A percentile compares a stretch with the other conserved stretches of the same genome.
phyloP scores from a whole-genome alignment of 2,113 vertebrate genomes.

The Centropristis striata region DNA sequence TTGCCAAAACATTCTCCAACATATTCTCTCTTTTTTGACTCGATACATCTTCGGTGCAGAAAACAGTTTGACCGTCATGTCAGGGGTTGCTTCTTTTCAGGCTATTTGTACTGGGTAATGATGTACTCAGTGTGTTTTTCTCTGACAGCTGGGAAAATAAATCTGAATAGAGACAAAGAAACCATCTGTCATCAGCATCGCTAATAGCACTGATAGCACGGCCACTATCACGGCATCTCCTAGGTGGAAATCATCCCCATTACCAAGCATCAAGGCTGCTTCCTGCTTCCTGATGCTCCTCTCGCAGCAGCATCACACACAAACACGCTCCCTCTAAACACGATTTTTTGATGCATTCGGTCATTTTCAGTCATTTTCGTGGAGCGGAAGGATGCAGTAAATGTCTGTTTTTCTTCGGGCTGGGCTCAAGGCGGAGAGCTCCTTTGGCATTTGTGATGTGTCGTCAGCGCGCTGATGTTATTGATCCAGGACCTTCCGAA shows the following conservation, averaged over 20 bases:
- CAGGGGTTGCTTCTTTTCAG: conserved; percentile 59
- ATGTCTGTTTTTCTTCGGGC: conserved; percentile 66
- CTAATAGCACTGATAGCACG: conserved; percentile 79
- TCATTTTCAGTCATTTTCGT: conserved; percentile 45
- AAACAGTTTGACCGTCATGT: conserved; percentile 63
- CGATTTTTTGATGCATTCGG: conserved; percentile 41
- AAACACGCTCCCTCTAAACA: conserved; percentile 41
- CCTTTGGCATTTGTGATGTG: conserved; percentile 85
- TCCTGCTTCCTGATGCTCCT: conserved; percentile 80
- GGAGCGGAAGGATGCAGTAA: conserved; percentile 27
- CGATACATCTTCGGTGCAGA: conserved; percentile 30
- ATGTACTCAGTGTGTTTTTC: conserved; percentile 64
- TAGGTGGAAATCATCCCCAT: conserved; percentile 83
- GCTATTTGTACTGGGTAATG: conserved; percentile 66
- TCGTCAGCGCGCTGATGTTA: conserved; percentile 86
- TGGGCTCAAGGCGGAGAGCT: conserved; percentile 56
- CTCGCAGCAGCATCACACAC: conserved; percentile 51
- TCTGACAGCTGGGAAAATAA: conserved; percentile 77
- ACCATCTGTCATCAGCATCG: conserved; percentile 80
- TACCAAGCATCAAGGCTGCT: conserved; percentile 76
- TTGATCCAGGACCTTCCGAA: conserved; percentile 89
- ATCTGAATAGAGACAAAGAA: conserved; percentile 80
- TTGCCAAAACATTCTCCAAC: conserved; percentile 86
- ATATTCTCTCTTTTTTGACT: conserved; percentile 29
- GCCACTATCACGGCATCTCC: conserved; percentile 79